Percentiles rank a stretch among this genome's conserved stretches.
These are phyloP conservation scores for Blomia tropicalis DNA, from an alignment of 2,888 invertebrate genomes.

Conservation along the genomic window DNA sequence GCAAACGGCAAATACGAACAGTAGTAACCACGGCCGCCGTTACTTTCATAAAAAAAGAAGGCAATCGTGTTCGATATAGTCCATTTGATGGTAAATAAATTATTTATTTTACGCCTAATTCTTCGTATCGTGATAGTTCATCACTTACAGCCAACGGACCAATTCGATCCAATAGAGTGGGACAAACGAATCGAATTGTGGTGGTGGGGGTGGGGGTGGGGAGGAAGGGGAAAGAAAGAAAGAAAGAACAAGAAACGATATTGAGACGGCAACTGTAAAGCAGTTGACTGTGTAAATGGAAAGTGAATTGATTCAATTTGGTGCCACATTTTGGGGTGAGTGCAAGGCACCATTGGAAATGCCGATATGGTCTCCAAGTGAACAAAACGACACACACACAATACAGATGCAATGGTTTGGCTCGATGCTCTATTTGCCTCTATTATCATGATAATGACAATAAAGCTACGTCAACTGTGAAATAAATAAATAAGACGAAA, in stretches of 20 bases:
- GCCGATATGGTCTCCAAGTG: too few species aligned
- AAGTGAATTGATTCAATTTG: slow-evolving; percentile 3
- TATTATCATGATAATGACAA: slow-evolving; percentile 15
- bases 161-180: too few species aligned
- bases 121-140: too few species aligned
- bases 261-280: background rate
- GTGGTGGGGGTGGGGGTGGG: too few species aligned
- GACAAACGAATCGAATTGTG: too few species aligned
- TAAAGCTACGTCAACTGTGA: background rate
- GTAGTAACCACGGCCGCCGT: background rate
- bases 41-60: too few species aligned
- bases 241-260: slow-evolving; percentile 1
- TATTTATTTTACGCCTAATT: slow-evolving; percentile 6
- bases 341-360: background rate
- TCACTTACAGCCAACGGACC: too few species aligned
- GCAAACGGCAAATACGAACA: background rate
- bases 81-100: background rate
- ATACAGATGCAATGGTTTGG: background rate
- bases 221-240: background rate
- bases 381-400: background rate
- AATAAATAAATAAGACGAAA: background rate
- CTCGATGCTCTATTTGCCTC: background rate
- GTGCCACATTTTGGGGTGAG: background rate
- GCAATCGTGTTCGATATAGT: slow-evolving; percentile 8
- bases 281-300: background rate